phyloP scores from a whole-genome alignment of 2,113 vertebrate species.

The Vombatus ursinus region DNA sequence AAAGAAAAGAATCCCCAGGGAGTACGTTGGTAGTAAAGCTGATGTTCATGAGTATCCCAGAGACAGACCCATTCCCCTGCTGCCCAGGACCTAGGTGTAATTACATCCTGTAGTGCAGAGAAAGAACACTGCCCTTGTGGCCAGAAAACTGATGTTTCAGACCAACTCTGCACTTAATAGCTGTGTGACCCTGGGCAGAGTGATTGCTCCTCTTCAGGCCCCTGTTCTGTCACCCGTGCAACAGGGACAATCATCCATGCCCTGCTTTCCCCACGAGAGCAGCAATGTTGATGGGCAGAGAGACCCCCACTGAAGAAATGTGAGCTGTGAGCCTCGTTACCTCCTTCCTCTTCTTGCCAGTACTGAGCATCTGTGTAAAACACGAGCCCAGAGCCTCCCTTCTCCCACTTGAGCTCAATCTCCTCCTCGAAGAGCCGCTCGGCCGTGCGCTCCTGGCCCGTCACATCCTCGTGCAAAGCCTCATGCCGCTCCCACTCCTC shows the following conservation, averaged over 20 bases:
- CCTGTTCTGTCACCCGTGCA: background rate
- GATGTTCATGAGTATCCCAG: background rate
- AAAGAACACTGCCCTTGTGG: background rate
- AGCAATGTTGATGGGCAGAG: background rate
- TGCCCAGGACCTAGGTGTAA: background rate
- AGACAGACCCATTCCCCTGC: background rate
- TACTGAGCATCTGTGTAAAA: slow-evolving; percentile 98
- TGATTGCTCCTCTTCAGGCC: background rate
- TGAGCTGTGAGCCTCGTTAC: slow-evolving; percentile 73
- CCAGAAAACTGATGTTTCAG: background rate
- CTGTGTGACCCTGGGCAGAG: background rate
- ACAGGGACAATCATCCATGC: background rate
- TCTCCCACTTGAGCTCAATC: slow-evolving; percentile 99
- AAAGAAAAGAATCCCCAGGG: background rate
- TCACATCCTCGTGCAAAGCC: slow-evolving; percentile 94
- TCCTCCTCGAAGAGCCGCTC: slow-evolving; percentile 95
- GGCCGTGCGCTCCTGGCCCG: slow-evolving; percentile 91
- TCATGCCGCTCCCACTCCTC: slow-evolving; percentile 98
- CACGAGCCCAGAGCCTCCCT: slow-evolving; percentile 95
- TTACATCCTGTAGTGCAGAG: background rate
- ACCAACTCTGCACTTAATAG: background rate
- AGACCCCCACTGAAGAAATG: background rate
- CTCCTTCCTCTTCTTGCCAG: slow-evolving; percentile 95
- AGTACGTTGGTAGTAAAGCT: background rate
- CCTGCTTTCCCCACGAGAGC: background rate